Evolutionary conservation across 1,140 invertebrate species (phyloP).

Genomic region (Helicoverpa zea): DNA sequence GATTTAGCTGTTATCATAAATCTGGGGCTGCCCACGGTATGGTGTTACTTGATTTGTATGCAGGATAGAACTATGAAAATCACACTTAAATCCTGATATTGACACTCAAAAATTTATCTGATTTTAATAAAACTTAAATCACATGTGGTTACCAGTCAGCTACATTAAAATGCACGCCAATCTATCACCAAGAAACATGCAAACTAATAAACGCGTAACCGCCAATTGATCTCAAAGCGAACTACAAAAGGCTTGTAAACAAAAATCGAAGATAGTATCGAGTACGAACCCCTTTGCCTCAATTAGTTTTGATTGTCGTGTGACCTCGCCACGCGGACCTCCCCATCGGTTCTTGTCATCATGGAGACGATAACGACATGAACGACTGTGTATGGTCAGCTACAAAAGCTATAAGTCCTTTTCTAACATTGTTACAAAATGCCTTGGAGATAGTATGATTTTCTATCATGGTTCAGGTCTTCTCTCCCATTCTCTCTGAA

Average conservation of each 20-base stretch:
- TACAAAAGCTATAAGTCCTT: too few species aligned
- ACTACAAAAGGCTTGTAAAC: background rate
- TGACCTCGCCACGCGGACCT: conserved; percentile 20
- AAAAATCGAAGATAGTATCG: conserved; percentile 6
- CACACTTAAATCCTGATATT: too few species aligned
- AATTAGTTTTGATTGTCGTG: conserved; percentile 33
- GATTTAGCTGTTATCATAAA: too few species aligned
- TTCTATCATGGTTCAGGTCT: too few species aligned
- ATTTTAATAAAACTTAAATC: too few species aligned
- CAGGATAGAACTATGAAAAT: too few species aligned
- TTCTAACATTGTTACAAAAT: too few species aligned
- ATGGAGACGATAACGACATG: background rate
- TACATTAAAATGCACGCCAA: background rate
- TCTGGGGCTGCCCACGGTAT: too few species aligned
- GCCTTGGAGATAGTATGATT: too few species aligned
- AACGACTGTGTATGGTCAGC: background rate
- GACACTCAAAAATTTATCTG: too few species aligned
- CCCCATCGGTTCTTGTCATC: conserved; percentile 8
- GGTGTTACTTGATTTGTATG: too few species aligned
- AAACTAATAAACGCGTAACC: background rate
- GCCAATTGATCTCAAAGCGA: background rate
- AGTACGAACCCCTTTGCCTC: conserved; percentile 13
- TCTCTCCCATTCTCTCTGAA: too few species aligned
- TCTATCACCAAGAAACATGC: background rate
- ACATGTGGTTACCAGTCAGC: background rate